Conservation (phyloP, 2,113 vertebrate genomes). For the Oophaga pumilio region DNA sequence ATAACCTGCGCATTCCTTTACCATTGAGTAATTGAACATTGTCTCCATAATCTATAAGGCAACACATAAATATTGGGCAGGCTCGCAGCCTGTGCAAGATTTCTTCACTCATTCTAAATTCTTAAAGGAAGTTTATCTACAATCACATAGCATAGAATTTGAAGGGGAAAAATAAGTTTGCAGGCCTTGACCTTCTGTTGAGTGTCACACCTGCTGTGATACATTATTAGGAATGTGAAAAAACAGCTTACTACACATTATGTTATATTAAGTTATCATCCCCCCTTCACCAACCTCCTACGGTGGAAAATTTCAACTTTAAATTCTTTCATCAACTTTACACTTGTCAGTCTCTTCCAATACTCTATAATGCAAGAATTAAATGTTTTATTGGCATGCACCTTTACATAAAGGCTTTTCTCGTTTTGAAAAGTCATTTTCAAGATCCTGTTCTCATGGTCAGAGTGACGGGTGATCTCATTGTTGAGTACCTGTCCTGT, state of each 20-base stretch:
- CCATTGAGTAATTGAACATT: constrained; percentile 27
- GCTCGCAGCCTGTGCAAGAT: background rate
- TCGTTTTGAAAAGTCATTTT: too few relatives aligned
- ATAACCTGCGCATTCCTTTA: constrained; percentile 43
- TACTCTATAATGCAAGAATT: background rate
- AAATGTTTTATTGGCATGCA: background rate
- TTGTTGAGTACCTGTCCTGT: too few relatives aligned
- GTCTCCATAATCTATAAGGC: constrained; percentile 26
- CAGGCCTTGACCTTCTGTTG: background rate
- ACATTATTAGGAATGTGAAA: background rate
- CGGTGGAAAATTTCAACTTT: background rate
- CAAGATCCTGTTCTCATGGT: too few relatives aligned
- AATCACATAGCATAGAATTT: background rate
- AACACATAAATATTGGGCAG: constrained; percentile 43
- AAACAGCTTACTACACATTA: background rate
- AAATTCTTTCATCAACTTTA: background rate
- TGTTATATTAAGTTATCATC: background rate
- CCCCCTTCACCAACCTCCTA: too few relatives aligned
- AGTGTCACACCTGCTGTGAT: constrained; percentile 3
- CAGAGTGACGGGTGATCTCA: too few relatives aligned
- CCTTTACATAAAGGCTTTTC: background rate
- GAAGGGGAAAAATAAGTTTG: constrained; percentile 12
- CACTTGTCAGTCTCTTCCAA: too few relatives aligned
- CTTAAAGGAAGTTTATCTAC: constrained; percentile 17
- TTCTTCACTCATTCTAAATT: background rate